Evolutionary conservation across 2,113 vertebrate species (phyloP), one percentile per base, ranked within the genome.

Genomic region (Bufo bufo): DNA sequence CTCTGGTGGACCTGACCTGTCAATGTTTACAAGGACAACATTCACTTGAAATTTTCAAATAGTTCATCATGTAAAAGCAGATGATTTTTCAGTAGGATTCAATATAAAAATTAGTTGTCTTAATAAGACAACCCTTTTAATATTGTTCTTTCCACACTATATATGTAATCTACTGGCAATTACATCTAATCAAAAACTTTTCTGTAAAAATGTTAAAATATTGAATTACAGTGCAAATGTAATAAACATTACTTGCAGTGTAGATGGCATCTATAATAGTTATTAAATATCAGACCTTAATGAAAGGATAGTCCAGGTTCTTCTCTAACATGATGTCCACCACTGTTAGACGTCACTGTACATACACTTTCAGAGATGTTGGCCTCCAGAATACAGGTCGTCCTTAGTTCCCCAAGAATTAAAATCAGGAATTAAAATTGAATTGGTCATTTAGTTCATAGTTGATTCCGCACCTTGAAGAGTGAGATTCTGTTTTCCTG

Each of bases 281-380:
- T 75, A 45, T 13, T 7, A 19, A 43, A 77, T 50, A 69, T 43
- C 85, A 79, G 47, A 86, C 85, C 85, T 86, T 13, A 54, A 33
- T 19, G 11, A 79, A 86, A 2, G 59, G 49, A 43, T 79, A 14
- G 13, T 54, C 77, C 19, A 19, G 23, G 13, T 11, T 79, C 45
- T 59, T 78, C 45, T 86, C 85, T 14, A 86, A 17, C 85, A 86
- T 80, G 58, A 17, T 20, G 47, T 77, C 74, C 74, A 50, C 45
- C 47, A 77, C 74, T 4, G 6, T 20, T 47, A 17, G 69, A 72
- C 23, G 20, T 66, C 6, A 33, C 33, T 33, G 33, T 33, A 69
- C 14, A 47, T 74, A 3, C 45, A 17, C 13, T 11, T 17, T 72
- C 69, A 72, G 43, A 17, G 74, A 72, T 6, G 17, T 50, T 20